phyloP scores from a whole-genome alignment of 30 jellyfish, hydroid and myxozoan genomes.

The Turritopsis dohrnii region DNA sequence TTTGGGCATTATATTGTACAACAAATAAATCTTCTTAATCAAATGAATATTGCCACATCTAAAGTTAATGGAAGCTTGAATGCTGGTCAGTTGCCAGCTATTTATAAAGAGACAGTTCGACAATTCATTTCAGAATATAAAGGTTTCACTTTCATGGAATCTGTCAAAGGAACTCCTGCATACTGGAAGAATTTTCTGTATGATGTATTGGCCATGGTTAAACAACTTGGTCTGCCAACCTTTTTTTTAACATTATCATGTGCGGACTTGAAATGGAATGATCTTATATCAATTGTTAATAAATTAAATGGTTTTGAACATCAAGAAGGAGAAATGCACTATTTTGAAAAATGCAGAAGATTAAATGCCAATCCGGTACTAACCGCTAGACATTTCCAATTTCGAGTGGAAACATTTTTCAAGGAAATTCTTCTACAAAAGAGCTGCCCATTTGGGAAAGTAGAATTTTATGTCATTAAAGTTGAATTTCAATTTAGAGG shows the following conservation, averaged over 20 bases:
- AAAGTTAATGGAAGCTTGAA: background rate
- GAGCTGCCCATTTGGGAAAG: background rate
- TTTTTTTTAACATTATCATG: background rate
- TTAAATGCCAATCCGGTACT: slow-evolving; percentile 18
- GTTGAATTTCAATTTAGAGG: slow-evolving; percentile 17
- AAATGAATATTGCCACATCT: too few species aligned
- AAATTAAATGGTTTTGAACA: background rate
- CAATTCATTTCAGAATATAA: background rate
- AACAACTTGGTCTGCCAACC: slow-evolving; percentile 22
- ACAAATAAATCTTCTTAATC: too few species aligned
- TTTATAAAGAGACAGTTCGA: slow-evolving; percentile 2
- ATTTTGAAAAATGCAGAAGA: slow-evolving; percentile 5
- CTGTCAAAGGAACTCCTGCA: slow-evolving; percentile 22
- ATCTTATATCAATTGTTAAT: slow-evolving; percentile 4
- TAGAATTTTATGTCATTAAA: background rate
- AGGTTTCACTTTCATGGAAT: background rate
- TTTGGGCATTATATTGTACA: too few species aligned
- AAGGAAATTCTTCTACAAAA: background rate
- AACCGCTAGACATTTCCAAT: slow-evolving; percentile 15
- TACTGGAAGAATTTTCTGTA: slow-evolving; percentile 10
- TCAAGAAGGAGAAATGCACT: background rate
- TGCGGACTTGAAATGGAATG: slow-evolving; percentile 20
- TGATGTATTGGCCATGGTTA: slow-evolving; percentile 16
- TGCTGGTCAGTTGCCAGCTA: background rate
- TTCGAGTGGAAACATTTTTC: slow-evolving; percentile 8